Conservation (phyloP, 2,888 invertebrate species). For the Tridacna crocea region DNA sequence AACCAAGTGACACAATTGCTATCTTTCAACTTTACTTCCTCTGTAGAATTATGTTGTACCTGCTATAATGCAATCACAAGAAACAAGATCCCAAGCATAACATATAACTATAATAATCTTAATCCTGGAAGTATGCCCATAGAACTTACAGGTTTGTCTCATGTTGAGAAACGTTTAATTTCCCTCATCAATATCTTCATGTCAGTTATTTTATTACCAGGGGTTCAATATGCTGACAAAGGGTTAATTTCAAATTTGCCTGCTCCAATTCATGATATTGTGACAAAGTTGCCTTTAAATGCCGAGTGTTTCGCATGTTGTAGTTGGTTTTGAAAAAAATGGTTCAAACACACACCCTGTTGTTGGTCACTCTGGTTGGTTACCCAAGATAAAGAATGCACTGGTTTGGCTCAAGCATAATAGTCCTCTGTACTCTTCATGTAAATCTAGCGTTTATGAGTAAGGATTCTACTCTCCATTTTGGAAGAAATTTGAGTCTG, state of each 20-base stretch:
- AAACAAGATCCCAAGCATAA: neutral
- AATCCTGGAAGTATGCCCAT: constrained; percentile 23
- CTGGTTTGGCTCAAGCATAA: constrained; percentile 33
- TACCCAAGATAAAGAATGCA: constrained; percentile 19
- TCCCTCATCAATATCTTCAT: constrained; percentile 31
- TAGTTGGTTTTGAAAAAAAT: neutral
- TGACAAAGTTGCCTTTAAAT: neutral
- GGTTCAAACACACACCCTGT: neutral
- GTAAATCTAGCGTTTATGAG: too few species aligned
- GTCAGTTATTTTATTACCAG: constrained; percentile 43
- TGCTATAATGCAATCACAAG: neutral
- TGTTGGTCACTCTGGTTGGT: neutral
- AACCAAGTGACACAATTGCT: too few species aligned
- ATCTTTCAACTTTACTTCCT: neutral
- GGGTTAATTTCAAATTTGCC: constrained; percentile 36
- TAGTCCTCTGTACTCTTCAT: constrained; percentile 26
- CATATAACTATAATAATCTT: constrained; percentile 19
- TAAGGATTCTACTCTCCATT: neutral
- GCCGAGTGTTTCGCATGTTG: neutral
- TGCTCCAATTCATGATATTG: neutral
- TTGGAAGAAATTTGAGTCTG: neutral
- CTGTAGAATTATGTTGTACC: neutral
- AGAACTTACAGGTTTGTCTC: constrained; percentile 13
- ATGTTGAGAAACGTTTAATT: constrained; percentile 30
- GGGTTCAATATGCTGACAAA: constrained; percentile 50